Evolutionary conservation across 2,888 invertebrate species (phyloP).

Genomic region (Altica lythri): DNA sequence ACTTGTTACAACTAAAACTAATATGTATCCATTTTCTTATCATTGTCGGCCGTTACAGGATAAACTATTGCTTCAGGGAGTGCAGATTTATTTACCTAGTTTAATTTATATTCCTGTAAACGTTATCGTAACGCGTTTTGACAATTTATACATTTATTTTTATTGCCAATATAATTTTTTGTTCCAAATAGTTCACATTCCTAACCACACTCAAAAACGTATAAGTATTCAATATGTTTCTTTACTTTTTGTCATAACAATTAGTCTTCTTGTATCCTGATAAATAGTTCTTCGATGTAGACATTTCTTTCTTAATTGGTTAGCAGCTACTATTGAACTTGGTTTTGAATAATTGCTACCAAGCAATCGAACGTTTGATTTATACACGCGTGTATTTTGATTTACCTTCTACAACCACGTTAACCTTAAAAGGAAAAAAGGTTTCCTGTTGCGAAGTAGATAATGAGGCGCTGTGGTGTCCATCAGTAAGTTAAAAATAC

Average conservation of each 20-base stretch:
- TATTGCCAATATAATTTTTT: too few species aligned
- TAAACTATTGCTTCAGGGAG: slow-evolving; percentile 2
- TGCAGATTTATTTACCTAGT: not conserved
- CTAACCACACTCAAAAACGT: too few species aligned
- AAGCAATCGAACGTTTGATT: slow-evolving; percentile 16
- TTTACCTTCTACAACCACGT: slow-evolving; percentile 1
- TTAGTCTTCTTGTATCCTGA: not conserved
- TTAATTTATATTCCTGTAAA: not conserved
- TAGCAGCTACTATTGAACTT: not conserved
- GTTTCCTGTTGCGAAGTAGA: not conserved
- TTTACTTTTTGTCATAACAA: slow-evolving; percentile 6
- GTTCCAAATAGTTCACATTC: too few species aligned
- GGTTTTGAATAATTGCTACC: slow-evolving; percentile 13
- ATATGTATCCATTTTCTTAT: not conserved
- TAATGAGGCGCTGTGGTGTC: not conserved
- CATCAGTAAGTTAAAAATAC: too few species aligned
- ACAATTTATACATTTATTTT: too few species aligned
- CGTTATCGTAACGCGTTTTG: not conserved
- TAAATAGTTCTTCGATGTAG: slow-evolving; percentile 10
- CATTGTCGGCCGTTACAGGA: not conserved
- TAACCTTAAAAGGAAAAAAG: not conserved
- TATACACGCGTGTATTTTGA: slow-evolving; percentile 3
- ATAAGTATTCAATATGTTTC: too few species aligned
- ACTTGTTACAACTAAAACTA: not conserved
- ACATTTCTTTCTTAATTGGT: slow-evolving; percentile 8